phyloP scores from a whole-genome alignment of 1,140 invertebrate species.

The Geopemphigus sp. region DNA sequence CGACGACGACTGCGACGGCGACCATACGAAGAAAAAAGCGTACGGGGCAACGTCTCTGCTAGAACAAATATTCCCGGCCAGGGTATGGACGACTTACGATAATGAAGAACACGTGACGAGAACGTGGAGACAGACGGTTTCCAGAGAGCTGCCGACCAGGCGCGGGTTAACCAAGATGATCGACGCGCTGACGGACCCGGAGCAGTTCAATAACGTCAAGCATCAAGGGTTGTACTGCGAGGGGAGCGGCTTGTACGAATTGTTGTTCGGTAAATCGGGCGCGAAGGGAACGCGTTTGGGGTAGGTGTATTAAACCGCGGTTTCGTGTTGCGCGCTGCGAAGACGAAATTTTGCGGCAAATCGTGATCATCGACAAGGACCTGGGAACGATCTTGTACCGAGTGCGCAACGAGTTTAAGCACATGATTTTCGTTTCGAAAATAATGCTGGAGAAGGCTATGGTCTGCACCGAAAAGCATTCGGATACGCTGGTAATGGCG shows the following conservation, averaged over 20 bases:
- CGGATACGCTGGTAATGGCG: neutral
- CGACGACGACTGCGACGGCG: too few species aligned
- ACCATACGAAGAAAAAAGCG: too few species aligned
- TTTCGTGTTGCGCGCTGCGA: too few species aligned
- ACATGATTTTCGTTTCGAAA: neutral
- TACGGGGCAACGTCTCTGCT: neutral
- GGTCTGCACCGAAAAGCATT: neutral
- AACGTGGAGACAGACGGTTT: conserved; percentile 27
- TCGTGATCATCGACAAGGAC: neutral
- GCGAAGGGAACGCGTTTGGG: too few species aligned
- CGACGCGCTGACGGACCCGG: neutral
- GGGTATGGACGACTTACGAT: neutral
- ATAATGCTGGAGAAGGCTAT: neutral
- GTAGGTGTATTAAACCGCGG: too few species aligned
- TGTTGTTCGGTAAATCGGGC: conserved; percentile 23
- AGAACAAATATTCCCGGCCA: conserved; percentile 28
- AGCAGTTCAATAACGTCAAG: neutral
- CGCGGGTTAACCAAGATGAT: neutral
- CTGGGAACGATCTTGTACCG: conserved; percentile 4
- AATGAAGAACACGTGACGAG: neutral
- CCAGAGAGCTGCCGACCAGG: neutral
- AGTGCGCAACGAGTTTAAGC: neutral
- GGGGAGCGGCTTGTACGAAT: neutral
- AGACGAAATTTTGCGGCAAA: conserved; percentile 29
- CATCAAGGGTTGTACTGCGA: neutral